Conservation (phyloP, 2,113 vertebrate species). For the Arizona elegans region DNA sequence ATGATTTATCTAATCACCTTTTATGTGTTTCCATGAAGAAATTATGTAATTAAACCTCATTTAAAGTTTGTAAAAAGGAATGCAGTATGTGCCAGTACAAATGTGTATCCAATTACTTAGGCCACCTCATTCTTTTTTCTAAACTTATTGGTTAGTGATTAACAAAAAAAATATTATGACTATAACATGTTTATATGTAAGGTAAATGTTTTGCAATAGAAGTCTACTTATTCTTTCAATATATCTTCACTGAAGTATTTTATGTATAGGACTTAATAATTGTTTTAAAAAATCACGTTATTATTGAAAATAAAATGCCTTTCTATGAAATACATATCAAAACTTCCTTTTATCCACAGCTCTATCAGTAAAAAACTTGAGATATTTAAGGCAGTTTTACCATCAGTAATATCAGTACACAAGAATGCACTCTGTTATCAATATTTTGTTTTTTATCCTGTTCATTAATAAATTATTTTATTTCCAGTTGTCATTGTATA, state of each 20-base stretch:
- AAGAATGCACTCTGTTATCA: background rate
- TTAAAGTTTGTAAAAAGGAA: background rate
- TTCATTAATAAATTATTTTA: background rate
- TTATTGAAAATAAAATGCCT: background rate
- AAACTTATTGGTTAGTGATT: background rate
- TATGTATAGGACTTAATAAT: background rate
- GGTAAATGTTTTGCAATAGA: background rate
- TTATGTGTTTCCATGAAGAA: background rate
- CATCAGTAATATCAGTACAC: background rate
- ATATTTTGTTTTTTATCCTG: background rate
- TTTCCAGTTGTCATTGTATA: background rate
- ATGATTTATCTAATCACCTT: background rate
- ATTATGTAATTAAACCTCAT: background rate
- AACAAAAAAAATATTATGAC: background rate
- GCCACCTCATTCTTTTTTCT: background rate
- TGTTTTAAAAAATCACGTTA: background rate
- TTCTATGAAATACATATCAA: background rate
- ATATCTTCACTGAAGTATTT: background rate
- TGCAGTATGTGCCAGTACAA: background rate
- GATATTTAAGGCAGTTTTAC: conserved; percentile 2
- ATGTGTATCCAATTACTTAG: background rate
- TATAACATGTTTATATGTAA: background rate
- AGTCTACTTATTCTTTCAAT: background rate
- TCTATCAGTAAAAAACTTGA: background rate
- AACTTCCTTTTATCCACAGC: background rate